Percentiles rank a stretch among this genome's conserved stretches.
These are phyloP conservation scores for Sus scrofa DNA, from an alignment of 2,113 vertebrate genomes.

Conservation along the genomic window T2T-Sscrofa CM000818.6:91308001-91308500, in stretches of 20 bases:
- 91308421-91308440: neutral
- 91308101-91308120: neutral
- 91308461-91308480: neutral
- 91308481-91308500: neutral
- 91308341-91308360: neutral
- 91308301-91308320: neutral
- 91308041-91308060: too few species aligned
- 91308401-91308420: neutral
- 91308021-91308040: too few species aligned
- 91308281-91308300: too few species aligned
- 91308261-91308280: neutral
- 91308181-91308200: neutral
- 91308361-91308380: neutral
- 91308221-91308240: too few species aligned
- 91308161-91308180: neutral
- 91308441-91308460: neutral
- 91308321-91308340: neutral
- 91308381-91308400: neutral
- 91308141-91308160: too few species aligned
- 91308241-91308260: neutral
- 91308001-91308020: too few species aligned
- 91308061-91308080: neutral
- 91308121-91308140: neutral
- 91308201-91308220: neutral
- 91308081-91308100: neutral